Evolutionary conservation across 2,113 vertebrate genomes (phyloP).

Genomic region (Elanus axillaris): DNA sequence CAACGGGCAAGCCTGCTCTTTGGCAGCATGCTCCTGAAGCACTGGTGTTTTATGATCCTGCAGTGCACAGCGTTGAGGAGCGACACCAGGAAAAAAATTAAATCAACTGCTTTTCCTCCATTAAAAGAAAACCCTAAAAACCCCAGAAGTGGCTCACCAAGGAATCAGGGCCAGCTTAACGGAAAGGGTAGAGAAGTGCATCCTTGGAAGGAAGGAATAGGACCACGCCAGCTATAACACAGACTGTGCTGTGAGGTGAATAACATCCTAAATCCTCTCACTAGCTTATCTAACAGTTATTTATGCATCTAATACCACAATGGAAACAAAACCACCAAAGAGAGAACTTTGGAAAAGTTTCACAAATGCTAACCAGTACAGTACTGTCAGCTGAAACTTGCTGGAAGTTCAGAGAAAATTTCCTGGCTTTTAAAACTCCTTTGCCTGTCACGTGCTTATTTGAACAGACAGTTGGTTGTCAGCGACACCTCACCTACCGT

Average conservation of each 20-base stretch:
- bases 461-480: neutral
- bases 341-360: neutral
- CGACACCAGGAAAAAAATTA: neutral
- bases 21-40: neutral
- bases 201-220: neutral
- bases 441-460: rapidly evolving
- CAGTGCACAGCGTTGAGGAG: neutral
- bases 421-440: neutral
- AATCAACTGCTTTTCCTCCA: neutral
- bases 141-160: neutral
- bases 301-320: neutral
- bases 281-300: neutral
- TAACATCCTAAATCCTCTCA: neutral
- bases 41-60: neutral
- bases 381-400: neutral
- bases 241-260: neutral
- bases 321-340: neutral
- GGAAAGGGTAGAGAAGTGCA: neutral
- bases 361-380: neutral
- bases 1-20: neutral
- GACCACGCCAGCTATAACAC: neutral
- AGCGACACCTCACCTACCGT: neutral
- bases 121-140: neutral
- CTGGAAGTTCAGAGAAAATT: neutral
- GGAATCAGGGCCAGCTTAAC: neutral